Evolutionary conservation across 2,797 vertebrate genomes (phyloP), one percentile per base, ranked within the genome.

Genomic region (Lutjanus argentimaculatus): DNA sequence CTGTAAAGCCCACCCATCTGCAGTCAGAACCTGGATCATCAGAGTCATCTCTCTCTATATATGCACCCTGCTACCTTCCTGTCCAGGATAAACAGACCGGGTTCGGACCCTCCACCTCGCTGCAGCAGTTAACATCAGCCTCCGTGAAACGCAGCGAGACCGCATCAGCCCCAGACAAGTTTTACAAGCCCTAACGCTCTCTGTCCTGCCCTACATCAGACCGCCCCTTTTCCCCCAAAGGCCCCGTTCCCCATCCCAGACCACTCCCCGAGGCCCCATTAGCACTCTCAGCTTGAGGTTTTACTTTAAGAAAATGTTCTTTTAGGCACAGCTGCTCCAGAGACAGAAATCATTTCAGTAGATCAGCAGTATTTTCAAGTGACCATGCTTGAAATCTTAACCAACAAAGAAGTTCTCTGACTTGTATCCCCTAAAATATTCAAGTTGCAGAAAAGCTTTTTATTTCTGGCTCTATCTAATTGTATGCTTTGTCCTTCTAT

Each of bases 101-200:
- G 51, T 72, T 75, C 21, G 13, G 90, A 92, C 90, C 91, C 92
- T 94, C 92, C 91, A 84, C 89, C 89, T 80, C 57, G 79, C 82
- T 43, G 46, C 80, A 77, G 91, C 89, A 71, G 87, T 93, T 92
- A 92, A 95, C 83, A 72, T 92, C 91, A 92, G 80, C 85, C 90
- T 79, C 85, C 71, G 55, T 93, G 92, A 94, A 92, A 90, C 62
- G 7, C 87, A 81, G 79, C 58, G n/a, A 86, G 83, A 86, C 90
- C 48, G 48, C 82, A 85, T 88, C 85, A 83, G 82, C 82, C 85
- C 77, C 53, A 72, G 79, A 86, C 80, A 65, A 36, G 49, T 90
- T 94, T 95, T 90, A 95, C 87, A 88, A 92, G 93, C 81, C 85
- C 77, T 13, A 36, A 1, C 8, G 46, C 66, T 89, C 74, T 79